phyloP scores from a whole-genome alignment of 2,797 vertebrate species.

The Austrolebias charrua region DNA sequence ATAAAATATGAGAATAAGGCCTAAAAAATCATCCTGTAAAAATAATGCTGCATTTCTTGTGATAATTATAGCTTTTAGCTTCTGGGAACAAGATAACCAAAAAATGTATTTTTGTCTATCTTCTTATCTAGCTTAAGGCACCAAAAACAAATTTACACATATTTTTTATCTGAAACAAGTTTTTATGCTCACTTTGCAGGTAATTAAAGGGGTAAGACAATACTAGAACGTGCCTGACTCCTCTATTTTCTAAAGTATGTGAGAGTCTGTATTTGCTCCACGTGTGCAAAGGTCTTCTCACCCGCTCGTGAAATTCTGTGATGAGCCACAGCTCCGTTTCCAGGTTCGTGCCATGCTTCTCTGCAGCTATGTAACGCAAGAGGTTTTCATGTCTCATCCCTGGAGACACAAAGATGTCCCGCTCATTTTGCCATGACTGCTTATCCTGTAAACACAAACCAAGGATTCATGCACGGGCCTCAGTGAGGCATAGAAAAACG shows the following conservation, averaged over 20 bases:
- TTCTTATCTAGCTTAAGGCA: too few species aligned
- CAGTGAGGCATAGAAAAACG: too few species aligned
- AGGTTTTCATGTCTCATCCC: constrained; percentile 97
- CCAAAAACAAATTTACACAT: too few species aligned
- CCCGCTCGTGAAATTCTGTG: constrained; percentile 95
- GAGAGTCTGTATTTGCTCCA: neutral
- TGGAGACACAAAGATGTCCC: constrained; percentile 93
- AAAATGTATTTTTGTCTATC: too few species aligned
- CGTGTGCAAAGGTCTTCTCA: constrained; percentile 57
- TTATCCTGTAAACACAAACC: constrained; percentile 84
- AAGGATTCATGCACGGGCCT: neutral
- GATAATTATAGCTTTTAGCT: constrained; percentile 35
- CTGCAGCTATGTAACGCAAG: constrained; percentile 91
- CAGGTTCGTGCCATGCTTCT: constrained; percentile 94
- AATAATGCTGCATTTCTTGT: constrained; percentile 19
- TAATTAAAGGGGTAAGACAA: constrained; percentile 45
- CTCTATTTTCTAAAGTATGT: constrained; percentile 7
- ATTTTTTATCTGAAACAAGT: too few species aligned
- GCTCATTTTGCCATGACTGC: constrained; percentile 97
- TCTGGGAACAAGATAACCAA: constrained; percentile 6
- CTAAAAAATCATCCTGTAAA: constrained; percentile 8
- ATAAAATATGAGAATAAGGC: neutral
- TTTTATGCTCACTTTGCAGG: constrained; percentile 18
- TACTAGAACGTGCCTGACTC: constrained; percentile 14
- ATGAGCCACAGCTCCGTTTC: constrained; percentile 97